Evolutionary conservation across 2,113 vertebrate genomes (phyloP).

Genomic region (Brachyistius frenatus): DNA sequence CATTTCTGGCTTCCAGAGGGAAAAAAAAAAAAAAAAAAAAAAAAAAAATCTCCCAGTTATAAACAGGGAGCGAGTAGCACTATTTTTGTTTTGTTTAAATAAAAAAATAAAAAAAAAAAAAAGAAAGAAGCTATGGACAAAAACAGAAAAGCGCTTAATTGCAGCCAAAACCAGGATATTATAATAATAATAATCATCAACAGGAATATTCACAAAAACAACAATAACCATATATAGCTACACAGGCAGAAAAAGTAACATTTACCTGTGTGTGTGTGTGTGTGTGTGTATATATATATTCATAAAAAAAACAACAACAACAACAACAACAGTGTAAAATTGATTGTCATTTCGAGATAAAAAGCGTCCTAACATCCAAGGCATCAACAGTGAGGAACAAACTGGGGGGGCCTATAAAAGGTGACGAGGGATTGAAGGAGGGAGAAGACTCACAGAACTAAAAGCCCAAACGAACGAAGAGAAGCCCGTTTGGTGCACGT

Average conservation of each 20-base stretch:
- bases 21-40: slow-evolving; percentile 45
- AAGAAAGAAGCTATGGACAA: slow-evolving; percentile 36
- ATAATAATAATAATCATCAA: slow-evolving; percentile 69
- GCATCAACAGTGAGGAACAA: slow-evolving; percentile 77
- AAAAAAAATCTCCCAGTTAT: slow-evolving; percentile 67
- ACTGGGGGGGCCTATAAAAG: slow-evolving; percentile 38
- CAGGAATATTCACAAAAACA: slow-evolving; percentile 77
- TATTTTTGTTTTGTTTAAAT: slow-evolving; percentile 62
- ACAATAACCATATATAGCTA: slow-evolving; percentile 71
- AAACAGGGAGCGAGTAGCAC: slow-evolving; percentile 77
- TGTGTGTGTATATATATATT: slow-evolving; percentile 39
- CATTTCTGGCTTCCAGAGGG: slow-evolving; percentile 58
- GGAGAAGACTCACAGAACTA: slow-evolving; percentile 59
- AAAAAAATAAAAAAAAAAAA: slow-evolving; percentile 17
- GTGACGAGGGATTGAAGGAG: slow-evolving; percentile 18
- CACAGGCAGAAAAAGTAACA: slow-evolving; percentile 74
- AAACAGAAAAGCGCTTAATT: slow-evolving; percentile 68
- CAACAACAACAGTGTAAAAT: slow-evolving; percentile 79
- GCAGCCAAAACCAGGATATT: slow-evolving; percentile 69
- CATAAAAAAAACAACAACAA: slow-evolving; percentile 53
- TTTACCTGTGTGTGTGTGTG: slow-evolving; percentile 36
- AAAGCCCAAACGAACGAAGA: slow-evolving; percentile 60
- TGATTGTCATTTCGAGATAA: slow-evolving; percentile 85
- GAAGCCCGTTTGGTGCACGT: slow-evolving; percentile 48
- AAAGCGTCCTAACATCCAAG: slow-evolving; percentile 84